Evolutionary conservation across 2,113 vertebrate genomes (phyloP), one percentile per base, ranked within the genome.

Genomic region (Plotosus lineatus): DNA sequence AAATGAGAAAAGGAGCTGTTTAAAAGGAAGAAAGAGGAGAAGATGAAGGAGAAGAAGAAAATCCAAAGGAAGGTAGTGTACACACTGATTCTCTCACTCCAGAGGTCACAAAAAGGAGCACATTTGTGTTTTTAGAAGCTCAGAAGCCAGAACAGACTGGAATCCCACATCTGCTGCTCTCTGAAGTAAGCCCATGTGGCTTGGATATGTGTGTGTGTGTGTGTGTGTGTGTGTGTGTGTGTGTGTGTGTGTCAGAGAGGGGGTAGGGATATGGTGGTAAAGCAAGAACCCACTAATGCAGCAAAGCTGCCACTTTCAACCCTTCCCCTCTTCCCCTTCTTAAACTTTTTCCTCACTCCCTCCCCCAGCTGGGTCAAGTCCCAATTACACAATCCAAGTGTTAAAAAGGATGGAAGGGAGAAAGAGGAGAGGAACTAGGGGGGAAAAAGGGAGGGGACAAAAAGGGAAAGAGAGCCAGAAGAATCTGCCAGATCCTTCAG

Each of bases 121-220:
- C 83, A 88, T 87, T 87, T 86, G 87, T 86, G 89, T 89, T 90
- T 84, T 50, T 61, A 82, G 84, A 88, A 79, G 63, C 81, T 82
- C 74, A 81, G 81, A 80, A 83, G 85, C 90, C 87, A 81, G 89
- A 91, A 89, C 87, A 79, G 85, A 80, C 88, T 77, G 58, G 85
- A 92, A 92, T 91, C 89, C 90, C 90, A 94, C 93, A 94, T 94
- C 92, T 94, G 92, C 89, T 92, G 89, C 88, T 89, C 92, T 88
- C 90, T 93, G 87, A 91, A 92, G 91, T 90, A 90, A 90, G 85
- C 89, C 88, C 91, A 88, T 84, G 86, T 86, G 89, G 91, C 87
- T 90, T 58, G 82, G 80, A 82, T n/a, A n/a, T n/a, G 81, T 40
- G 40, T 74, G 58, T 53, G 46, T 40, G 48, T 21, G 42, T 1